Base-by-base conservation (phyloP, 2,888 invertebrate genomes). In the Poecilus cupreus region DNA sequence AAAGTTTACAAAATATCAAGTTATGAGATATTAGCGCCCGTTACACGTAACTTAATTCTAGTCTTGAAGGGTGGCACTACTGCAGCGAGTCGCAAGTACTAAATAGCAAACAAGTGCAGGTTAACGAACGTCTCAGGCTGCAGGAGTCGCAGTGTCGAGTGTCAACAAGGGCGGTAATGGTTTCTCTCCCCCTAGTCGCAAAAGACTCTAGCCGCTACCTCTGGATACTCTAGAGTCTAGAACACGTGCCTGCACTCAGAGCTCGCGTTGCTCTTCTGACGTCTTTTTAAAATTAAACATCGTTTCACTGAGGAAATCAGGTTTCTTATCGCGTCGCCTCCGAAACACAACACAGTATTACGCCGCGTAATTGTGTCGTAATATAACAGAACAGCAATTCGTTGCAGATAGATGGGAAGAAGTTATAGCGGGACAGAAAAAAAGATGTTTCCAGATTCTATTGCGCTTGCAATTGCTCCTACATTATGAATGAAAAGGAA, bases 41-140 rank as follows among this genome's bases (percentile, higher is more conserved):
- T 60, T 49, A 22, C 54, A 54, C 18, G n/a, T 60, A 26, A 60
- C 26, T 24, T 37, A 68, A 68, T 37, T 68, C 18, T 10, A 16
- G 18, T 11, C 13, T 68, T 68, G 37, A 68, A 68, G 64, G 37
- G 18, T 16, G 51, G 5, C 18, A 68, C 16, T 68, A 18, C 18
- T 60, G 2, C 32, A 60, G 64, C 10, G 32, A 37, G 64, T 20
- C 16, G 37, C 64, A 68, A 68, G 37, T 37, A 68, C 32, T 68
- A 68, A 68, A 68, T 37, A 37, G 64, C 64, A 68, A 68, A 68
- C 64, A 68, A 68, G 64, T 37, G 16, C 18, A 37, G 64, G 37
- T 32, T 68, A 68, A 68, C 64, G 32, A 68, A 68, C 37, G 64
- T 68, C n/a, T 68, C 64, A 10, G 10, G 51, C 51, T 8, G 22